Conservation (phyloP, 2,113 vertebrate genomes). For the Pipa parva region DNA sequence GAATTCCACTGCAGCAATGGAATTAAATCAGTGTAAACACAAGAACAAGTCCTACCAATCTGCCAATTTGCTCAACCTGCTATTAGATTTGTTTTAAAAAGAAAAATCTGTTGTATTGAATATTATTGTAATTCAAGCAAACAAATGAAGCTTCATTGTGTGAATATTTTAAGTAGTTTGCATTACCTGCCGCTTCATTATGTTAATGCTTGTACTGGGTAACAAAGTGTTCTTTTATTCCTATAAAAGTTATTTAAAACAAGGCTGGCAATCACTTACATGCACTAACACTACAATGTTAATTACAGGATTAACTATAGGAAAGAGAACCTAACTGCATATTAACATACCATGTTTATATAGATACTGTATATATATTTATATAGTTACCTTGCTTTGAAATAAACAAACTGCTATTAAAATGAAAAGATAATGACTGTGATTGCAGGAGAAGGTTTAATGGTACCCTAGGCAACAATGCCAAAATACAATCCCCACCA, state of each 20-base stretch:
- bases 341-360: no score
- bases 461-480: no score
- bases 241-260: not conserved
- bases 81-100: constrained; percentile 1
- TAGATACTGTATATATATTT: no score
- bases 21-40: constrained; percentile 1
- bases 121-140: constrained; percentile 1
- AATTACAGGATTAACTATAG: no score
- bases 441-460: no score
- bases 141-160: constrained; percentile 2
- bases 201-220: not conserved
- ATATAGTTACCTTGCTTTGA: no score
- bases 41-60: not conserved
- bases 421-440: no score
- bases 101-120: constrained; percentile 1
- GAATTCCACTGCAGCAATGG: not conserved
- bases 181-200: not conserved
- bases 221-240: not conserved
- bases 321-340: no score
- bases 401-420: no score
- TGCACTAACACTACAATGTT: no score
- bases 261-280: not conserved
- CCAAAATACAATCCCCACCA: no score
- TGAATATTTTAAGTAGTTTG: not conserved
- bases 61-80: constrained; percentile 1